These are phyloP conservation scores for Harpegnathos saltator DNA, from an alignment of 1,140 invertebrate species.

Conservation along the genomic window DNA sequence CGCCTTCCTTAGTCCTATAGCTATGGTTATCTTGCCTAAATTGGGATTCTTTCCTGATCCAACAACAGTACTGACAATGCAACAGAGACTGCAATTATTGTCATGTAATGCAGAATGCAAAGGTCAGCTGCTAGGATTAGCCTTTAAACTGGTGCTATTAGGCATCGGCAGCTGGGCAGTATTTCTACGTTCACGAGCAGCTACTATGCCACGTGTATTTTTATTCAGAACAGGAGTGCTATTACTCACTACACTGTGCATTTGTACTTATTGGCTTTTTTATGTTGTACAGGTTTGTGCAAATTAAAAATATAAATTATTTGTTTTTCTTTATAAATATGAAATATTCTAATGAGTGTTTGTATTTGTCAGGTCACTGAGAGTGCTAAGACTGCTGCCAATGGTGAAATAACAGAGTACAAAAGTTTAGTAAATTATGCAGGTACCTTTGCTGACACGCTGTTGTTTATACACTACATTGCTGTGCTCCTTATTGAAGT, in stretches of 20 bases:
- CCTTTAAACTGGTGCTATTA: conserved; percentile 96
- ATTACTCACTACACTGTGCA: conserved; percentile 95
- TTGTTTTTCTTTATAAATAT: conserved; percentile 7
- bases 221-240: conserved; percentile 95
- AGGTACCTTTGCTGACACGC: conserved; percentile 95
- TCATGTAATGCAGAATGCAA: conserved; percentile 94
- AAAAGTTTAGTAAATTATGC: conserved; percentile 96
- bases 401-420: conserved; percentile 92
- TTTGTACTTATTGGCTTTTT: conserved; percentile 98
- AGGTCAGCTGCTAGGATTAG: conserved; percentile 95
- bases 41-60: conserved; percentile 91
- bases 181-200: conserved; percentile 91
- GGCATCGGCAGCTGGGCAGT: conserved; percentile 97
- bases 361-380: conserved; percentile 89
- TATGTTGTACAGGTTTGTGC: conserved; percentile 93
- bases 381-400: conserved; percentile 91
- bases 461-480: conserved; percentile 98
- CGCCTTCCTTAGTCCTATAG: conserved; percentile 96
- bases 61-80: conserved; percentile 85
- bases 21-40: conserved; percentile 97
- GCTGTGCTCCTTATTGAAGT: conserved; percentile 97
- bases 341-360: too few relatives aligned
- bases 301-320: conserved; percentile 53
- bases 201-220: conserved; percentile 97
- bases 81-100: conserved; percentile 87